Conservation (phyloP, 2,888 invertebrate species). For the Amaurobius ferox region DNA sequence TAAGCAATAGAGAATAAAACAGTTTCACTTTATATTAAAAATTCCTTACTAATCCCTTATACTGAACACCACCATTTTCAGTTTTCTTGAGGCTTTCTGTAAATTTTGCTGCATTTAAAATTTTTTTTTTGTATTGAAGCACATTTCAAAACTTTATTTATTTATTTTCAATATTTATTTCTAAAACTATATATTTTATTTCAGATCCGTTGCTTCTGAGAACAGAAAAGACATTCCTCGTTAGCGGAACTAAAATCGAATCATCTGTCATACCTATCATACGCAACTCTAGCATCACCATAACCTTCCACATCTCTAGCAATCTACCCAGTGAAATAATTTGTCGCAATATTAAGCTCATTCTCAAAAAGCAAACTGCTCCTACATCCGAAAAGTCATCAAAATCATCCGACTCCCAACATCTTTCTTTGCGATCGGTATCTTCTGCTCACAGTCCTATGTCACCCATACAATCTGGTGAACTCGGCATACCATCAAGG, state of each 20-base stretch:
- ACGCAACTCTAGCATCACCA: conserved; percentile 41
- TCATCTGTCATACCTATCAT: conserved; percentile 57
- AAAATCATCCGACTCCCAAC: conserved; percentile 20
- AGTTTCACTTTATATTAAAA: too few relatives aligned
- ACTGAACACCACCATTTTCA: too few relatives aligned
- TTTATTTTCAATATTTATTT: too few relatives aligned
- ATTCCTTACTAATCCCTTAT: too few relatives aligned
- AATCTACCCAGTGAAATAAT: conserved; percentile 65
- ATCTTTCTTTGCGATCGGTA: neutral
- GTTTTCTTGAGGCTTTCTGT: too few relatives aligned
- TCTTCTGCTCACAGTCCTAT: conserved; percentile 57
- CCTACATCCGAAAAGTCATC: conserved; percentile 30
- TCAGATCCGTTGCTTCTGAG: conserved; percentile 48
- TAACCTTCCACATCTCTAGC: conserved; percentile 58
- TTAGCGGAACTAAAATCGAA: conserved; percentile 56
- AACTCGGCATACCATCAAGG: conserved; percentile 57
- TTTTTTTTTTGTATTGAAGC: too few relatives aligned
- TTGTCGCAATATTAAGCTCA: conserved; percentile 38
- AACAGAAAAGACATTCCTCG: conserved; percentile 68
- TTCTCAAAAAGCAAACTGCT: conserved; percentile 49
- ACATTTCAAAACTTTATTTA: too few relatives aligned
- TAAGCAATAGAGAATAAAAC: too few relatives aligned
- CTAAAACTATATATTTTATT: too few relatives aligned
- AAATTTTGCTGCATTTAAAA: too few relatives aligned
- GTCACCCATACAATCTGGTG: conserved; percentile 61